Evolutionary conservation across 2,888 invertebrate genomes (phyloP), one percentile per base, ranked within the genome.

Genomic region (Eupithecia subfuscata): DNA sequence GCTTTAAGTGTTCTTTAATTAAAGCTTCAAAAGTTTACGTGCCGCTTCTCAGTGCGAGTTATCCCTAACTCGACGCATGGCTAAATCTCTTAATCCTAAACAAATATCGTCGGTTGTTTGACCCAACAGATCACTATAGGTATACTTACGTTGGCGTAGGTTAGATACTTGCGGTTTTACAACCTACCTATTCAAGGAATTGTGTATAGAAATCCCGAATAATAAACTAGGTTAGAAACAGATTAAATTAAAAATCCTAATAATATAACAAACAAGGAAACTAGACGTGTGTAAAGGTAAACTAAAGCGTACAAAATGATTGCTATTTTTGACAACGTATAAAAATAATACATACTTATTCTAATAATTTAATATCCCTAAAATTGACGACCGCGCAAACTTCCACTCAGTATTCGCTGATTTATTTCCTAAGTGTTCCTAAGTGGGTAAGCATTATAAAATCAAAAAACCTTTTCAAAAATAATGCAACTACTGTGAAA

Each of bases 1-100:
- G 22, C 56, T 56, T 8, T 52, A 11, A 11, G 52, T 52, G 52
- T 52, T 52, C n/a, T 9, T 34, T 65, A 34, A 16, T 11, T n/a
- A n/a, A n/a, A 30, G 18, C n/a, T 67, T 3, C 6, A 14, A 6
- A 60, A 60, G 12, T 67, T n/a, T n/a, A 7, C 43, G 45, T 71
- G 70, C 77, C 69, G 73, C 9, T 43, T 69, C 73, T 25, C 64
- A 70, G 48, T 77, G 71, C 77, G 37, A 43, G 67, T 43, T 68
- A 5, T n/a, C 43, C 25, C 68, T 84, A 89, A 89, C 89, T 87
- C 87, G 78, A 87, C 90, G 87, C 87, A 89, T 86, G 88, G 88
- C 89, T 88, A 89, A 91, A 92, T 90, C 91, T 92, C 90, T 90
- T 93, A 94, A 94, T 93, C 94, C 94, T 92, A 91, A 92, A 90